Evolutionary conservation across 1,140 invertebrate genomes (phyloP).

Genomic region (Helicoverpa zea): DNA sequence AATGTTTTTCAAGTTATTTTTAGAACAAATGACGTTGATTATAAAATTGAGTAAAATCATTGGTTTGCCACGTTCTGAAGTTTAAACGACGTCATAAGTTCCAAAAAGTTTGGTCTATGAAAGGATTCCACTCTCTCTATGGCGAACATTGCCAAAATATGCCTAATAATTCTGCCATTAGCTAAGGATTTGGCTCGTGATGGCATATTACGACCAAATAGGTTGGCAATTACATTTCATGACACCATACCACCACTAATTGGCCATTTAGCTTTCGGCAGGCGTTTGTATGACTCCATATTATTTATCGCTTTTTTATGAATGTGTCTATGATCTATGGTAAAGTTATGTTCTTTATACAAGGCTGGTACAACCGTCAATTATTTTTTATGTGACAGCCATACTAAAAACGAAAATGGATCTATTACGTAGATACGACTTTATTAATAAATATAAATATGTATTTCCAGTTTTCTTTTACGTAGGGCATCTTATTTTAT

Average conservation of each 20-base stretch:
- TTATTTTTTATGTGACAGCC: not conserved
- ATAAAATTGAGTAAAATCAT: no score
- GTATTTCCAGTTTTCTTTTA: not conserved
- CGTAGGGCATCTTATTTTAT: not conserved
- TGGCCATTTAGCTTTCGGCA: slow-evolving; percentile 34
- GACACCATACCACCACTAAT: slow-evolving; percentile 29
- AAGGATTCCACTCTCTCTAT: slow-evolving; percentile 27
- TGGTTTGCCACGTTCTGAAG: no score
- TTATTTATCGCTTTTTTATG: slow-evolving; percentile 45
- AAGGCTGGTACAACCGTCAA: not conserved
- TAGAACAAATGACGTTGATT: no score
- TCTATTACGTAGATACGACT: not conserved
- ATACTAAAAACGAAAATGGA: not conserved
- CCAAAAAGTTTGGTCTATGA: no score
- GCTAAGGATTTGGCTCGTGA: slow-evolving; percentile 12
- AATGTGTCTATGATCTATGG: not conserved
- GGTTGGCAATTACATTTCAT: slow-evolving; percentile 38
- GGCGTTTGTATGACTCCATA: slow-evolving; percentile 33
- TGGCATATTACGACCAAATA: slow-evolving; percentile 43
- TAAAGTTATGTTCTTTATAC: not conserved
- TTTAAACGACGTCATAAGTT: no score
- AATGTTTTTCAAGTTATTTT: no score
- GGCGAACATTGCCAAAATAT: slow-evolving; percentile 6
- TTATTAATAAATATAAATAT: not conserved
- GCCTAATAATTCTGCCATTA: slow-evolving; percentile 17